Evolutionary conservation across 1,140 invertebrate species (phyloP).

Genomic region (Drosophila pectinifera): DNA sequence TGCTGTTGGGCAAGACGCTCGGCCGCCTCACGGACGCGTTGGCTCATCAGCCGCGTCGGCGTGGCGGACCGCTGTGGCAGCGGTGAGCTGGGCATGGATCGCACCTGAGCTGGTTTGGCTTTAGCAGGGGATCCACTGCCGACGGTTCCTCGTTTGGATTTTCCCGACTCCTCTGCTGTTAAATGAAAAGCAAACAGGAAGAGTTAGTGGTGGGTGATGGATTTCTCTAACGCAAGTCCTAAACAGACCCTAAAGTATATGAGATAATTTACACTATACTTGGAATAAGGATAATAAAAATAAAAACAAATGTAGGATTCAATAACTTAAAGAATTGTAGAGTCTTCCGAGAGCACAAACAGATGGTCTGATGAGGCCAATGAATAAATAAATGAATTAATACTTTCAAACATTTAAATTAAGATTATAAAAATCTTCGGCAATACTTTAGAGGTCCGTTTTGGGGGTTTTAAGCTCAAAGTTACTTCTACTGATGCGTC

Average conservation of each 20-base stretch:
- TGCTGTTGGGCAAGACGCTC: conserved; percentile 81
- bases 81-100: conserved; percentile 78
- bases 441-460: conserved; percentile 13
- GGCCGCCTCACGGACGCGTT: conserved; percentile 76
- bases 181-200: neutral
- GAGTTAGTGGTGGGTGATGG: conserved; percentile 5
- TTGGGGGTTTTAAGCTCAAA: neutral
- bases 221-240: too few species aligned
- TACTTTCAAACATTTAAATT: too few species aligned
- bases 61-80: conserved; percentile 68
- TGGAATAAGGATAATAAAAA: too few species aligned
- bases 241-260: conserved; percentile 16
- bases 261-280: too few species aligned
- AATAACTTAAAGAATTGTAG: too few species aligned
- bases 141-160: conserved; percentile 12
- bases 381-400: too few species aligned
- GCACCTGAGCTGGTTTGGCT: conserved; percentile 54
- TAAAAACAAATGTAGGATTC: too few species aligned
- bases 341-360: too few species aligned
- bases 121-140: conserved; percentile 39
- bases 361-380: too few species aligned
- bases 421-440: too few species aligned
- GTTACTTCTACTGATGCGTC: conserved; percentile 65
- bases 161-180: conserved; percentile 31
- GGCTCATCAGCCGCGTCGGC: conserved; percentile 78